phyloP scores from a whole-genome alignment of 1,140 invertebrate genomes.

The Leptonema lineaticorne region DNA sequence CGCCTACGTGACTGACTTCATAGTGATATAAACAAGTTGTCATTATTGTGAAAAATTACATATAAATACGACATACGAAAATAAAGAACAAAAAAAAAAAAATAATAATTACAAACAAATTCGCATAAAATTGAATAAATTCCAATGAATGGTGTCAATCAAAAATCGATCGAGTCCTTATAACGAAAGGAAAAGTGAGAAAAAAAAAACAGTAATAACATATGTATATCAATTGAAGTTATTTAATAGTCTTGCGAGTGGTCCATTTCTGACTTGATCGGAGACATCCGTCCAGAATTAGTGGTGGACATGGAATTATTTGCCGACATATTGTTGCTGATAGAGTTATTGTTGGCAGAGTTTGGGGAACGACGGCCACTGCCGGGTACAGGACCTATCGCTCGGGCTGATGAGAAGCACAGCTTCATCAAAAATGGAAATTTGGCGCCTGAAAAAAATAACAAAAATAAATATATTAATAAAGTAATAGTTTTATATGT shows the following conservation, averaged over 20 bases:
- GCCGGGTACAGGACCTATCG: constrained; percentile 57
- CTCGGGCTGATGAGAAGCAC: constrained; percentile 87
- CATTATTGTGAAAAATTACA: too few species aligned
- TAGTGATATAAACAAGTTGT: too few species aligned
- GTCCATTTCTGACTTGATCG: constrained; percentile 24
- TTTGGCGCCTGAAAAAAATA: constrained; percentile 77
- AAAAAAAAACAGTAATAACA: too few species aligned
- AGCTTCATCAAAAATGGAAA: constrained; percentile 97
- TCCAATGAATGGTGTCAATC: too few species aligned
- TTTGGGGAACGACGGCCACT: constrained; percentile 27
- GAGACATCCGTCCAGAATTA: constrained; percentile 19
- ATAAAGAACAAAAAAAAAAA: too few species aligned
- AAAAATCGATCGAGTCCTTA: too few species aligned
- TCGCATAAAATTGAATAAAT: too few species aligned
- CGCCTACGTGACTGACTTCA: too few species aligned
- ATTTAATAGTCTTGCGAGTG: constrained; percentile 31
- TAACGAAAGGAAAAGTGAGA: too few species aligned
- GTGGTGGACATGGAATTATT: constrained; percentile 25
- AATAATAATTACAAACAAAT: too few species aligned
- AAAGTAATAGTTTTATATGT: not conserved
- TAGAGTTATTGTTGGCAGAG: constrained; percentile 11
- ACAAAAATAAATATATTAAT: not conserved
- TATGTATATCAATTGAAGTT: not conserved
- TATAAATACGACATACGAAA: too few species aligned
- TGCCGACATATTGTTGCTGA: constrained; percentile 22